Conservation (phyloP, 2,888 invertebrate genomes). For the Elaeidobius kamerunicus region DNA sequence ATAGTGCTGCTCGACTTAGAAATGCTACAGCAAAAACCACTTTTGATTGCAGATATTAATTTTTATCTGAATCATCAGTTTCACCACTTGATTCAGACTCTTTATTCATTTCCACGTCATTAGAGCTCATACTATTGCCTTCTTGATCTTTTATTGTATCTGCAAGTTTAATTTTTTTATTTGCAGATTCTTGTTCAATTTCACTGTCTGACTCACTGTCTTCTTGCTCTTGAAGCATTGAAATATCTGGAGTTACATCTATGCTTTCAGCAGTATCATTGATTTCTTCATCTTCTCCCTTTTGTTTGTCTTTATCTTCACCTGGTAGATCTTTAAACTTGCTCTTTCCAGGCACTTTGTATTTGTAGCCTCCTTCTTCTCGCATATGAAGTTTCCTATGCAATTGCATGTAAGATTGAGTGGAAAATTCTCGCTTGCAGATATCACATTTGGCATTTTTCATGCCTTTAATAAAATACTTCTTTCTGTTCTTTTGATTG, state of each 20-base stretch:
- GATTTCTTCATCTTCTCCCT: constrained; percentile 25
- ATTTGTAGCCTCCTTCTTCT: constrained; percentile 44
- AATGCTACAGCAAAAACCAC: not conserved
- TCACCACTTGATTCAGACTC: constrained; percentile 15
- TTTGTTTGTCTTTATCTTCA: constrained; percentile 13
- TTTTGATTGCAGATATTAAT: not conserved
- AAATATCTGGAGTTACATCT: constrained; percentile 14
- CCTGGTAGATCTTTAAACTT: constrained; percentile 35
- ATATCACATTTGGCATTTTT: constrained; percentile 48
- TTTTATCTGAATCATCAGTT: constrained; percentile 4
- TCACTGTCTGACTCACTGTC: constrained; percentile 24
- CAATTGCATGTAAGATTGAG: constrained; percentile 46
- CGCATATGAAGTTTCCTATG: constrained; percentile 46
- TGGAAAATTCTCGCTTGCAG: constrained; percentile 47
- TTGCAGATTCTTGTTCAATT: constrained; percentile 10
- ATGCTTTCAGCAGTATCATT: constrained; percentile 21
- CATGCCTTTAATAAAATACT: constrained; percentile 48
- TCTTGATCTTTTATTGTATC: constrained; percentile 6
- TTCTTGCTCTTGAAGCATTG: constrained; percentile 10
- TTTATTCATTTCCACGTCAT: constrained; percentile 7
- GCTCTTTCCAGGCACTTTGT: constrained; percentile 43
- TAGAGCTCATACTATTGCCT: constrained; percentile 13
- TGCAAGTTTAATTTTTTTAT: constrained; percentile 26
- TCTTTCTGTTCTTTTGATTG: constrained; percentile 42
- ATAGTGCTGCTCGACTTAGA: constrained; percentile 9